A percentile compares a stretch with the other conserved stretches of the same genome.
phyloP scores from a whole-genome alignment of 2,113 vertebrate genomes.

The Varanus salvator region DNA sequence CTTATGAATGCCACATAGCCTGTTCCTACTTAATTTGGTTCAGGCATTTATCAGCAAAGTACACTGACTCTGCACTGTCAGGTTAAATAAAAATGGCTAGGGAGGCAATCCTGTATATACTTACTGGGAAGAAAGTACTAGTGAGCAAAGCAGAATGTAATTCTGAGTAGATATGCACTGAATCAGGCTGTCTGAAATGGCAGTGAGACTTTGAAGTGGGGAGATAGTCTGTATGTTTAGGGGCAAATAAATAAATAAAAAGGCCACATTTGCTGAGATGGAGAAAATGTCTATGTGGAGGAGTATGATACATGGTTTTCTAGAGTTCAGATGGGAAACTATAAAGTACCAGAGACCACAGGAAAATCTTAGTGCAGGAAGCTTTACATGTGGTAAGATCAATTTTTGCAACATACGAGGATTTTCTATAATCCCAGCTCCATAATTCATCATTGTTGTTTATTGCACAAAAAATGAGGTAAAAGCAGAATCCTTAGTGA shows the following conservation, averaged over 20 bases:
- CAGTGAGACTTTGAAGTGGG: no score
- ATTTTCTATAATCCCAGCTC: constrained; percentile 44
- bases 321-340: not conserved
- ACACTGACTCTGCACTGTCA: not conserved
- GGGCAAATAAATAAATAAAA: not conserved
- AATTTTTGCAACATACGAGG: constrained; percentile 47
- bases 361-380: constrained; percentile 29
- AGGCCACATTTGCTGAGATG: not conserved
- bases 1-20: not conserved
- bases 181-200: not conserved
- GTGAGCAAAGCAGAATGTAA: not conserved
- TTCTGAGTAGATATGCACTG: not conserved
- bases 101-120: not conserved
- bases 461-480: constrained; percentile 5
- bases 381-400: not conserved
- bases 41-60: not conserved
- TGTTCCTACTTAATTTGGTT: not conserved
- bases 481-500: not conserved
- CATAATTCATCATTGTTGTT: constrained; percentile 46
- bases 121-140: not conserved
- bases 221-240: not conserved
- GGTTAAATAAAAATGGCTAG: not conserved
- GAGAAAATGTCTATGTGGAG: not conserved
- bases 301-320: not conserved
- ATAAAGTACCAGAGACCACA: not conserved